Conservation (phyloP, 2,888 invertebrate genomes). For the Anthoptus insignis region DNA sequence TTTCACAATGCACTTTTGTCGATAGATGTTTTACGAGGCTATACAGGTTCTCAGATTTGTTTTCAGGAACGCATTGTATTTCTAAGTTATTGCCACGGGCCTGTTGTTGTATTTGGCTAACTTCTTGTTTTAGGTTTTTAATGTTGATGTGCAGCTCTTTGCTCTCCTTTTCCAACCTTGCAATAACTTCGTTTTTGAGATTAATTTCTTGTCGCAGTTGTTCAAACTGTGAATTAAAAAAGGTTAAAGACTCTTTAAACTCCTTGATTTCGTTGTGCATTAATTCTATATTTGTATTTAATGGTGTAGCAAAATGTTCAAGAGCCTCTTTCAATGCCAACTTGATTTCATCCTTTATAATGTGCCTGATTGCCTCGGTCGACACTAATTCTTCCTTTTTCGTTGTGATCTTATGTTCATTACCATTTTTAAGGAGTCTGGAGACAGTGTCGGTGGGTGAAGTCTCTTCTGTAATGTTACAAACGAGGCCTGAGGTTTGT, state of each 20-base stretch:
- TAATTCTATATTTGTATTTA: too few relatives aligned
- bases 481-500: too few relatives aligned
- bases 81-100: neutral
- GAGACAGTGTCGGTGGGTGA: too few relatives aligned
- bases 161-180: neutral
- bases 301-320: too few relatives aligned
- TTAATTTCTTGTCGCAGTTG: neutral
- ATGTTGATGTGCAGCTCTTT: neutral
- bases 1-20: neutral
- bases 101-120: neutral
- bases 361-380: too few relatives aligned
- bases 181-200: neutral
- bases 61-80: neutral
- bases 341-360: too few relatives aligned
- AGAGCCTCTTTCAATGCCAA: too few relatives aligned
- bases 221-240: neutral
- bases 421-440: too few relatives aligned
- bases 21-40: neutral
- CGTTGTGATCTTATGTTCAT: too few relatives aligned
- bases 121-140: neutral
- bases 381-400: too few relatives aligned
- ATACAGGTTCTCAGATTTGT: neutral
- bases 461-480: too few relatives aligned
- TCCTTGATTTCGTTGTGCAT: neutral
- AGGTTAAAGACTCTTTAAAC: neutral